These are phyloP conservation scores for Thaleichthys pacificus DNA, from an alignment of 2,797 vertebrate genomes.

Conservation along the genomic window DNA sequence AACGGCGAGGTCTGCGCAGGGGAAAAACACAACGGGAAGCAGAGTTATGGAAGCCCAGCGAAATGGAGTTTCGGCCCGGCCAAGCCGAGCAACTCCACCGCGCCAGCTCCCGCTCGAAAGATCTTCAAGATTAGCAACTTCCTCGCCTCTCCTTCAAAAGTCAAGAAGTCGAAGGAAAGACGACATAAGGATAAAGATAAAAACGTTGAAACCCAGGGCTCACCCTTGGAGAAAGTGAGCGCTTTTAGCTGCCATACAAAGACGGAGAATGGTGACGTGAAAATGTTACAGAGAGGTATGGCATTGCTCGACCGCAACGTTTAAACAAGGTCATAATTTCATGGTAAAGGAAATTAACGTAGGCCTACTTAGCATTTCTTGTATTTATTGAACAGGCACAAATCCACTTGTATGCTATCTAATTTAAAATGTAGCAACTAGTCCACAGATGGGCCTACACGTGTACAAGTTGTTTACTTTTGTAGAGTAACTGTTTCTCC, in stretches of 20 bases:
- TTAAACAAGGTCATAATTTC: background rate
- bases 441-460: slow-evolving; percentile 42
- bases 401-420: background rate
- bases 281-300: slow-evolving; percentile 79
- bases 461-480: slow-evolving; percentile 41
- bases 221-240: slow-evolving; percentile 69
- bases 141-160: slow-evolving; percentile 75
- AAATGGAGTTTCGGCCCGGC: slow-evolving; percentile 84
- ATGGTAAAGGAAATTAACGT: background rate
- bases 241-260: slow-evolving; percentile 76
- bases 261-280: slow-evolving; percentile 89
- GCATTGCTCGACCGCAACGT: slow-evolving; percentile 8
- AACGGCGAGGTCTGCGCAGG: slow-evolving; percentile 87
- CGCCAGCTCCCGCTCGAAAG: slow-evolving; percentile 74
- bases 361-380: fast-evolving
- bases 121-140: slow-evolving; percentile 82
- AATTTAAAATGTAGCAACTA: background rate
- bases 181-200: slow-evolving; percentile 79
- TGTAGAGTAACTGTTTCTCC: slow-evolving; percentile 55
- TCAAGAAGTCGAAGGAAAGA: slow-evolving; percentile 83
- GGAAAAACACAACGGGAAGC: slow-evolving; percentile 82
- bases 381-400: background rate
- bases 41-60: slow-evolving; percentile 80
- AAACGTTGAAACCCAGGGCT: slow-evolving; percentile 72
- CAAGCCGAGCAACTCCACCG: slow-evolving; percentile 72